Base-by-base conservation (phyloP, 2,888 invertebrate genomes). In the Esperia sulphurella region DNA sequence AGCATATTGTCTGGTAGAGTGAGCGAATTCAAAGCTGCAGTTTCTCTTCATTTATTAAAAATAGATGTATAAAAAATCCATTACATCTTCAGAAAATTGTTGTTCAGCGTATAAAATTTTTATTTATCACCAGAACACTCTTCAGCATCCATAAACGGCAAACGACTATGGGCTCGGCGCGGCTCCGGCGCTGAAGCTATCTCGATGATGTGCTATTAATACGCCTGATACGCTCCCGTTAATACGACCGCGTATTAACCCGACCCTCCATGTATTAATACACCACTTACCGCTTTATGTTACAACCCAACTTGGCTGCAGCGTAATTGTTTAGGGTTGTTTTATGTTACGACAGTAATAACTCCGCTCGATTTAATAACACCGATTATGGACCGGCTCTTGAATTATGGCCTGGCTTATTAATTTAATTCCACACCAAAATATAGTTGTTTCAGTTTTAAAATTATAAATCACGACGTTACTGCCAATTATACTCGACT, bases 161-260 rank as follows among this genome's bases (percentile, higher is more conserved):
- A 57, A 49, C 51, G 53, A 47, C 43, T 48, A 38, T 10, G 4
- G 44, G 41, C 13, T 31, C 38, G 52, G 48, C 50, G 46, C 50
- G 54, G 52, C 43, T 41, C 47, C 46, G n/a, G 56, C 56, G 62
- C 55, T 5, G 21, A 55, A 57, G 71, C 72, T 83, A 84, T 85
- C 83, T 72, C 79, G 75, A 80, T 86, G 80, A 85, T 83, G 74
- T 68, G 75, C 79, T 79, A 83, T 85, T 85, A 86, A 85, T 84
- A 77, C 71, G 61, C 63, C 76, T 68, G 81, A 84, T 83, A 83
- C 74, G 69, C 45, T 58, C n/a, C 61, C 72, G 75, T 75, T 83
- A 83, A 84, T 81, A 79, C 68, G 71, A 67, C 66, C 75, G 69
- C 67, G 68, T 69, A 68, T 59, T 58, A 54, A 42, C 69, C 71